These are phyloP conservation scores for Eupithecia abbreviata DNA, from an alignment of 2,888 invertebrate species.

Conservation along the genomic window DNA sequence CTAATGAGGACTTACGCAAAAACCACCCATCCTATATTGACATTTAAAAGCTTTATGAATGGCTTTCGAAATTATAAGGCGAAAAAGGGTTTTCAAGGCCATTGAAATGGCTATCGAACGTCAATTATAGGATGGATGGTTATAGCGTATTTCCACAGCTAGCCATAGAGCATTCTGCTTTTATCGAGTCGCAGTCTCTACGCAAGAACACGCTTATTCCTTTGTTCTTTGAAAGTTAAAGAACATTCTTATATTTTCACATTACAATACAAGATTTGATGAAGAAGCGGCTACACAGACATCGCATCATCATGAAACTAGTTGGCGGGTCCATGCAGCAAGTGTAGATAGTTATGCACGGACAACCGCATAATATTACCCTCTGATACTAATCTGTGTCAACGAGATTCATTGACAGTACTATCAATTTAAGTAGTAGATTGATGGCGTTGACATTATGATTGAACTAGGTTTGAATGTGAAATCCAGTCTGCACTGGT, in stretches of 20 bases:
- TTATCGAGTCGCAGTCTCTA: not conserved
- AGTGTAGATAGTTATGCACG: no score
- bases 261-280: no score
- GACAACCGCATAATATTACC: not conserved
- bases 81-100: no score
- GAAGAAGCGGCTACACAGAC: no score
- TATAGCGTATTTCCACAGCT: no score
- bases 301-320: no score
- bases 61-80: no score
- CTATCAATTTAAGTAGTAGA: not conserved
- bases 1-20: not conserved
- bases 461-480: not conserved
- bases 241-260: not conserved
- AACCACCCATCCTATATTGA: no score
- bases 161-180: not conserved
- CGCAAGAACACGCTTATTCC: not conserved
- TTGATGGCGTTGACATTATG: conserved; percentile 4
- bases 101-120: no score
- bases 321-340: no score
- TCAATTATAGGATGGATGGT: no score
- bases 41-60: no score
- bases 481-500: not conserved
- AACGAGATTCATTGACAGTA: not conserved
- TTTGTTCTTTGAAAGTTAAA: not conserved
- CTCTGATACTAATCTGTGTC: not conserved